Conservation (phyloP, 2,888 invertebrate genomes). For the Mayetiola destructor region DNA sequence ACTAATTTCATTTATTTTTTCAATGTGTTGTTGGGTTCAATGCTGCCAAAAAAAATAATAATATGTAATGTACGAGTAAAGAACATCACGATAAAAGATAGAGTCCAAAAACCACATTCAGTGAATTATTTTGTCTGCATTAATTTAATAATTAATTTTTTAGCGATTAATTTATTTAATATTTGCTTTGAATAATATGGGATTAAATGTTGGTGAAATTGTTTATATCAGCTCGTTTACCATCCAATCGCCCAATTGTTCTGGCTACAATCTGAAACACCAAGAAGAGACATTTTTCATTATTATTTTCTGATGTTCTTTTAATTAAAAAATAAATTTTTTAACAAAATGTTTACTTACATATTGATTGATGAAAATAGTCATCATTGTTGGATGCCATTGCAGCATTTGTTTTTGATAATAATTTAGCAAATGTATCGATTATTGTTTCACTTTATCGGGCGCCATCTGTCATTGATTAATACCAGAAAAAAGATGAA, state of each 20-base stretch:
- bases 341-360: background rate
- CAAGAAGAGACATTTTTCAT: background rate
- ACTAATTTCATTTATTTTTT: too few relatives aligned
- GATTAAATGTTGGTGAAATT: background rate
- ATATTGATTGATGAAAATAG: background rate
- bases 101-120: too few relatives aligned
- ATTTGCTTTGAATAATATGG: background rate
- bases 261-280: conserved; percentile 1
- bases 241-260: background rate
- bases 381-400: background rate
- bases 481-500: too few relatives aligned
- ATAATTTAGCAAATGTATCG: background rate
- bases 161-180: background rate
- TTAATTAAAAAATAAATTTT: background rate
- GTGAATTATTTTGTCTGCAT: background rate
- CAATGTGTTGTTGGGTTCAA: too few relatives aligned
- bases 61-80: background rate
- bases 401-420: background rate
- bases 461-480: background rate
- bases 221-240: background rate
- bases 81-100: background rate
- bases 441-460: background rate
- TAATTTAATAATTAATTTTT: too few relatives aligned
- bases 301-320: background rate
- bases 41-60: too few relatives aligned